These are phyloP conservation scores for Cosmia pyralina DNA, from an alignment of 2,888 invertebrate species.

Conservation along the genomic window DNA sequence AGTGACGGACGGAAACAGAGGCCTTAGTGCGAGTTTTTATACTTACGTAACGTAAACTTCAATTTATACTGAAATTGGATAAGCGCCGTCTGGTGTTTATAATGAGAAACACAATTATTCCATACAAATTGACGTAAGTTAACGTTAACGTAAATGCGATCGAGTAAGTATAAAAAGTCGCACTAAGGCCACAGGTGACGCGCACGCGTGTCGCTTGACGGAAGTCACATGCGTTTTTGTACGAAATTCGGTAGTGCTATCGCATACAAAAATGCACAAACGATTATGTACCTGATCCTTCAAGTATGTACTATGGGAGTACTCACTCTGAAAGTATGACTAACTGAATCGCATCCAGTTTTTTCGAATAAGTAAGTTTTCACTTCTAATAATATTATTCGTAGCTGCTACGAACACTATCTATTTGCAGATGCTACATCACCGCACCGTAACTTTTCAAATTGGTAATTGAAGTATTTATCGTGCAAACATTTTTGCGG, in stretches of 20 bases:
- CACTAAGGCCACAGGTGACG: too few species aligned
- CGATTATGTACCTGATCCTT: not conserved
- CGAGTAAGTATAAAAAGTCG: too few species aligned
- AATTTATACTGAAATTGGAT: too few species aligned
- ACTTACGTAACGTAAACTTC: too few species aligned
- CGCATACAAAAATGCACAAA: not conserved
- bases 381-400: not conserved
- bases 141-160: too few species aligned
- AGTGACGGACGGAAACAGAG: too few species aligned
- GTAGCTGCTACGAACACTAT: not conserved
- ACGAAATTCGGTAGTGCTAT: not conserved
- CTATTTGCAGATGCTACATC: constrained; percentile 5
- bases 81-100: too few species aligned
- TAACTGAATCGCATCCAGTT: not conserved
- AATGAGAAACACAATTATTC: too few species aligned
- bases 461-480: not conserved
- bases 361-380: not conserved
- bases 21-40: too few species aligned
- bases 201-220: too few species aligned
- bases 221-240: not conserved
- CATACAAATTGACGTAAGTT: too few species aligned
- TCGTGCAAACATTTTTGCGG: not conserved
- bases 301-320: not conserved
- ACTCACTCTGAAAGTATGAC: not conserved
- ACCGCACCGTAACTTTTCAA: not conserved